Evolutionary conservation across 2,797 vertebrate species (phyloP), one percentile per base, ranked within the genome.

Genomic region (Microchirus variegatus): DNA sequence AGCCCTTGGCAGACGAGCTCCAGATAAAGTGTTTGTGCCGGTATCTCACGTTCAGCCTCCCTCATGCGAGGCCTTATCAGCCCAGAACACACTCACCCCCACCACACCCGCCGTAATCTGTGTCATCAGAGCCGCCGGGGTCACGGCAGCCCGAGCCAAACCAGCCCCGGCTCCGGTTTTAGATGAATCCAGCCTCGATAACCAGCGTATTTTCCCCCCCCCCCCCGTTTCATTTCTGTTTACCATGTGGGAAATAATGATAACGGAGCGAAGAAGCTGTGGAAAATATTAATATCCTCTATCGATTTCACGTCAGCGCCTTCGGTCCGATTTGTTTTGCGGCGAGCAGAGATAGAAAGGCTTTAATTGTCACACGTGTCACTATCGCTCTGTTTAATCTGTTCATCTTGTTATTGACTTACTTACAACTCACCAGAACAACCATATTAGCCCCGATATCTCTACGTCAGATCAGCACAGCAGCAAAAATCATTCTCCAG

Each of bases 121-220:
- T 90, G 89, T 85, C 90, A 92, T 91, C 85, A 50, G 81, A 91
- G 85, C 86, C 88, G 76, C 58, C 66, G 68, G 84, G 82, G 90
- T 92, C 87, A 88, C 83, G 84, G 87, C 38, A 44, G n/a, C n/a
- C 53, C 73, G 62, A 73, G 56, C 81, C 76, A 76, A 76, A 78
- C 79, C 63, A 87, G 86, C 59, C 59, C 31, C 70, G 65, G 76
- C 22, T 53, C 75, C 19, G 57, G 75, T 80, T 80, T 81, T n/a
- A n/a, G 75, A 87, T 82, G 73, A 79, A 87, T 87, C 63, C 64
- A 26, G 52, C 59, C 70, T 75, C 41, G 5, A 59, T 73, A 78
- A 87, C 84, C 76, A 49, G 54, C 26, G 7, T 41, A 72, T 73
- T 71, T n/a, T n/a, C n/a, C n/a, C n/a, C n/a, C n/a, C n/a, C n/a